phyloP scores from a whole-genome alignment of 2,888 invertebrate species.

The Heliconius cydno region DNA sequence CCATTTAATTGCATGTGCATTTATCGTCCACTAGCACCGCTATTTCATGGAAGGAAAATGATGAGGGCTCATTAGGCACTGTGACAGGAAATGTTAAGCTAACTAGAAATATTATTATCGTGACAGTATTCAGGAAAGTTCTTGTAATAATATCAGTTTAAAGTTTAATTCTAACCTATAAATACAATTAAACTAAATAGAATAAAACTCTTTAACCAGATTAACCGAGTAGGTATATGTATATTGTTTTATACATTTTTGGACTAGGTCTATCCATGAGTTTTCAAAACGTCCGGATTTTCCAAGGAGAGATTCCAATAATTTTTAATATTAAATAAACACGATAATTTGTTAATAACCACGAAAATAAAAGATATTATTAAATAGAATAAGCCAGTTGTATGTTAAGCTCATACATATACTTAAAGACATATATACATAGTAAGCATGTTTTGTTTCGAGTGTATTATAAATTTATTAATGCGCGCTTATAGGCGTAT shows the following conservation, averaged over 20 bases:
- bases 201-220: too few relatives aligned
- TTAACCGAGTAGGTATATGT: too few relatives aligned
- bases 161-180: background rate
- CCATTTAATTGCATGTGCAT: constrained; percentile 23
- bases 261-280: too few relatives aligned
- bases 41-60: constrained; percentile 7
- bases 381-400: too few relatives aligned
- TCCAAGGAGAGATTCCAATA: too few relatives aligned
- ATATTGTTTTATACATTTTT: too few relatives aligned
- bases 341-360: too few relatives aligned
- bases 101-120: background rate
- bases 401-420: background rate
- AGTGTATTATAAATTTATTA: constrained; percentile 23
- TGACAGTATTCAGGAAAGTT: too few relatives aligned
- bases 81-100: background rate
- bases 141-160: background rate
- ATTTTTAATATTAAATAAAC: too few relatives aligned
- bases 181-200: background rate
- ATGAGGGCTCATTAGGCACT: background rate
- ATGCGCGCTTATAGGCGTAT: constrained; percentile 21
- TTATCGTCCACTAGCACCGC: constrained; percentile 9
- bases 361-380: too few relatives aligned
- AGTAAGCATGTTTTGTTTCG: background rate
- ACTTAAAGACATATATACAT: background rate
- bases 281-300: too few relatives aligned